These are phyloP conservation scores for Pyralis farinalis DNA, from an alignment of 2,888 invertebrate genomes.

Conservation along the genomic window DNA sequence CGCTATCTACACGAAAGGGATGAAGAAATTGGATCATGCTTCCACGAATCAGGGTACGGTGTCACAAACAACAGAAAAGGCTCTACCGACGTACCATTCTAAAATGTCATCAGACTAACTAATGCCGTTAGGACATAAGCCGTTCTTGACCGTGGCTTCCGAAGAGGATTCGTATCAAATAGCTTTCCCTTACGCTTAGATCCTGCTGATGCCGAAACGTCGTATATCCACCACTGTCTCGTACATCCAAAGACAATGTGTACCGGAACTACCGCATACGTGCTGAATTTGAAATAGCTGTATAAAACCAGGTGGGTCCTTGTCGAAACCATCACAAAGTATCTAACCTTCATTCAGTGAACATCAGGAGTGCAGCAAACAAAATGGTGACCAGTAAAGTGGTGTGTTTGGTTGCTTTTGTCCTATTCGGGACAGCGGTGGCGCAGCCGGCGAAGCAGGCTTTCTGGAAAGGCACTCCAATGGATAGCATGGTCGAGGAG, in stretches of 20 bases:
- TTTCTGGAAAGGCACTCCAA: conserved; percentile 86
- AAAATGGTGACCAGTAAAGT: conserved; percentile 74
- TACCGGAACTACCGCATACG: conserved; percentile 71
- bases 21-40: conserved; percentile 53
- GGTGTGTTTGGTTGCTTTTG: conserved; percentile 70
- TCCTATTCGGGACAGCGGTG: conserved; percentile 79
- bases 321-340: conserved; percentile 73
- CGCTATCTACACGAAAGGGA: conserved; percentile 34
- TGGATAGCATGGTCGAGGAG: conserved; percentile 88
- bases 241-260: conserved; percentile 66
- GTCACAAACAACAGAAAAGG: conserved; percentile 79
- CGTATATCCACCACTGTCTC: conserved; percentile 50
- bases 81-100: conserved; percentile 40
- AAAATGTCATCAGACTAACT: conserved; percentile 45
- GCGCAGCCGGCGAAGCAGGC: conserved; percentile 84
- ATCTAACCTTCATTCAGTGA: conserved; percentile 62
- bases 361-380: conserved; percentile 50
- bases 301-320: conserved; percentile 75
- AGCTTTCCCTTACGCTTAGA: conserved; percentile 76
- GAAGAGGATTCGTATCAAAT: conserved; percentile 72
- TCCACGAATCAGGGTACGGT: conserved; percentile 70
- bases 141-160: conserved; percentile 39
- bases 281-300: conserved; percentile 80
- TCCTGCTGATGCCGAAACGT: conserved; percentile 50
- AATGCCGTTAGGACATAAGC: conserved; percentile 45